Base-by-base conservation (phyloP, 1,140 invertebrate species). In the Matsumurasca onukii region DNA sequence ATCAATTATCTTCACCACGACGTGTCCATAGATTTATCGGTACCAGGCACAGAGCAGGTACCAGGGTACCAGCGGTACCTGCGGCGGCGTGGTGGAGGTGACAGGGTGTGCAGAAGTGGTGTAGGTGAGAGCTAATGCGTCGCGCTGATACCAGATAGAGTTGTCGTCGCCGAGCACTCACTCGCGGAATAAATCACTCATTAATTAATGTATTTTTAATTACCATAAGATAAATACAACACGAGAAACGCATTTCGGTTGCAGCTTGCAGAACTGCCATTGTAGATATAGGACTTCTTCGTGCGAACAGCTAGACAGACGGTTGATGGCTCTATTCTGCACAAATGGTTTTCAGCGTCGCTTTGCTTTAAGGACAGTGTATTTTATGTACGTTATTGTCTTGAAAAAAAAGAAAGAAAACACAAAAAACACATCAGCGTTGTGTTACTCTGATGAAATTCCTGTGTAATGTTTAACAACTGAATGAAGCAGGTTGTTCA, bases 171-270 rank as follows among this genome's bases (percentile, higher is more conserved):
- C 5, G 34, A 5, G 34, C 34, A 39, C 34, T 39, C 34, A 39
- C 49, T 12, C 25, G 2, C 25, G 25, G 25, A 24, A 52, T 59
- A 59, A 59, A 59, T 59, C 55, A 59, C 25, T 59, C 55, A 59
- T 59, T 59, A 59, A 59, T 59, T 59, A 59, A 59, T 29, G 55
- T 59, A 59, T 59, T 59, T 59, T 59, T 59, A 59, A 59, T 59
- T 59, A 59, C 55, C 24, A 22, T 5, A 2, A 27, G 55, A 59
- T 59, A 59, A 25, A 5, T 25, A n/a, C 15, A 3, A 59, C 55
- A 59, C 22, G 55, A 24, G 55, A 59, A 59, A 25, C 55, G 55
- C 55, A 59, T 59, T 51, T 20, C n/a, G n/a, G n/a, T n/a, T n/a
- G n/a, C n/a, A n/a, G n/a, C n/a, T n/a, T n/a, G n/a, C n/a, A 39